Base-by-base conservation (phyloP, 2,797 vertebrate genomes). In the Neosalanx taihuensis region DNA sequence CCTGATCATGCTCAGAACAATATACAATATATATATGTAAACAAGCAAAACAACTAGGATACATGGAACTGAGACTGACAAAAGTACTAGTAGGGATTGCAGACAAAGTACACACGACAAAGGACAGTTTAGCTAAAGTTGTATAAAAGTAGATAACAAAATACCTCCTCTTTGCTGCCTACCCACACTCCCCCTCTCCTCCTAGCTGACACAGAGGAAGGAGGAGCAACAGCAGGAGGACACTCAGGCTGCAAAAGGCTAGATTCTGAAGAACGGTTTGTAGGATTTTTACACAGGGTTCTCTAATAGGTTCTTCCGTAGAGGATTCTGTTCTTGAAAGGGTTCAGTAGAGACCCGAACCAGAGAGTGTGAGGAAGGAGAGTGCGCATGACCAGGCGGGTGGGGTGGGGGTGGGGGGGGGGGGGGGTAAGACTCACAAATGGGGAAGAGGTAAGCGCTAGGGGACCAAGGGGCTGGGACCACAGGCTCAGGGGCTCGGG, bases 91-190 rank as follows among this genome's bases (percentile, higher is more conserved):
- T n/a, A 71, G 53, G 72, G 57, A 72, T 53, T 57, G 67, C 6
- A 49, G 65, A 17, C 35, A 60, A 31, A 57, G 53, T 73, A 77
- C 51, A 65, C 65, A 51, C 66, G 66, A 67, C 18, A 57, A 56
- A 71, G 49, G n/a, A 56, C 51, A 63, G 63, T 74, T 56, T 33
- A 59, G 70, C 63, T 66, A 56, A 58, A 73, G 63, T 77, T 12
- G 2, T 85, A 82, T 60, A 80, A 85, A 86, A 84, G 73, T 56
- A 12, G 35, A 76, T 75, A 61, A 56, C 51, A 5, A 46, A 72
- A 71, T 41, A 56, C 67, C 73, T 18, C n/a, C 20, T 64, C 64
- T 41, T 69, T 69, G n/a, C 70, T 26, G 20, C 41, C 12, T 9
- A 46, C 13, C 41, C 10, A 12, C 41, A 46, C 10, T 12, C 41